Evolutionary conservation across 2,113 vertebrate species (phyloP).

Genomic region (Reinhardtius hippoglossoides): DNA sequence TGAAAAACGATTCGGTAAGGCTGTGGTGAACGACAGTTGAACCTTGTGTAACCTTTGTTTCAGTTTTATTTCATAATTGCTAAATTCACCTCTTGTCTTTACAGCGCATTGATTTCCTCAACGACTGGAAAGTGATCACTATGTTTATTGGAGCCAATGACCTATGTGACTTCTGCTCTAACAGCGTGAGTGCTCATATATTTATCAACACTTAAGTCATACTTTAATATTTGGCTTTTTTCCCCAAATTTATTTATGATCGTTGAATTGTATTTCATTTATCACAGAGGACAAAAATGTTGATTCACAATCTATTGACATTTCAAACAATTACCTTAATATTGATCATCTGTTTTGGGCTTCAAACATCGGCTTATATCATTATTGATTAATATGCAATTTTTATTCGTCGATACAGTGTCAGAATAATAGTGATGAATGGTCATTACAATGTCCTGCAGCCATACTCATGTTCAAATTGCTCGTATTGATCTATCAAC

Average conservation of each 20-base stretch:
- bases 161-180: conserved; percentile 88
- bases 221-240: neutral
- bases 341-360: neutral
- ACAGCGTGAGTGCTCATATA: conserved; percentile 82
- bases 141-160: conserved; percentile 88
- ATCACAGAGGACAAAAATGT: too few relatives aligned
- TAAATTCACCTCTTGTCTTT: conserved; percentile 9
- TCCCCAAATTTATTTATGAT: neutral
- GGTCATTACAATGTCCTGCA: too few relatives aligned
- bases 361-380: too few relatives aligned
- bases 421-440: too few relatives aligned
- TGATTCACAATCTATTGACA: too few relatives aligned
- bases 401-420: too few relatives aligned
- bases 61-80: neutral
- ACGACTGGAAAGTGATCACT: conserved; percentile 95
- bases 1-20: conserved; percentile 88
- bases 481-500: too few relatives aligned
- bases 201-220: neutral
- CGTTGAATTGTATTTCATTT: neutral
- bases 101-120: conserved; percentile 87
- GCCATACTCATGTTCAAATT: too few relatives aligned
- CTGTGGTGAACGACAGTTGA: neutral
- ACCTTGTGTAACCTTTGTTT: neutral
- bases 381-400: neutral
- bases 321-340: neutral